Evolutionary conservation across 2,888 invertebrate species (phyloP).

Genomic region (Hemicrepidius hirtus): DNA sequence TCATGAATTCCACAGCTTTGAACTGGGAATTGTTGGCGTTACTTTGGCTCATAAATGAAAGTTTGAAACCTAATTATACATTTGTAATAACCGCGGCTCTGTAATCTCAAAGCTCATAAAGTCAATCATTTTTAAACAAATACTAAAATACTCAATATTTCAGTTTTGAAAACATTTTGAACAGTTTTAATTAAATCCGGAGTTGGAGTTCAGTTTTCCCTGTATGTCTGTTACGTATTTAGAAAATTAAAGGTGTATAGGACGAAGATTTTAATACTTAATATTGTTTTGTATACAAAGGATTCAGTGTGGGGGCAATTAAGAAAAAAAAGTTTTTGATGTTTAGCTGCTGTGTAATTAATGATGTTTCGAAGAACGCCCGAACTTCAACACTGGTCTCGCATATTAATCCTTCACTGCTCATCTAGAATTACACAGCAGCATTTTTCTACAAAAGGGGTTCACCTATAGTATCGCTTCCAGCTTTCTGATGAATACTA

Average conservation of each 20-base stretch:
- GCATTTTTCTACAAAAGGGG: neutral
- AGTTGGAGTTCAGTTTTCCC: too few species aligned
- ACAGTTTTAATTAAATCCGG: too few species aligned
- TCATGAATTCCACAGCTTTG: slow-evolving; percentile 22
- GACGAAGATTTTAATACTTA: neutral
- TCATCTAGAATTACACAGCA: neutral
- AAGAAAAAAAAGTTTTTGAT: slow-evolving; percentile 40
- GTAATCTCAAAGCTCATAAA: neutral
- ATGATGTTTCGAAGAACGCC: slow-evolving; percentile 22
- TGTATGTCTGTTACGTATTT: neutral
- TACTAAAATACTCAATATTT: neutral
- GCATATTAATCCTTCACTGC: slow-evolving; percentile 4
- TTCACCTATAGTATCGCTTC: neutral
- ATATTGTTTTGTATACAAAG: slow-evolving; percentile 32
- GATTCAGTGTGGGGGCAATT: slow-evolving; percentile 23
- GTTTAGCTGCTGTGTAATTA: slow-evolving; percentile 24
- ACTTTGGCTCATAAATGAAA: slow-evolving; percentile 24
- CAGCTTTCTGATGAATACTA: neutral
- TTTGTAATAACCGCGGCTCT: slow-evolving; percentile 15
- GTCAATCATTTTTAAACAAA: slow-evolving; percentile 3
- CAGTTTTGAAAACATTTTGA: neutral
- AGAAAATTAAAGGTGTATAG: neutral
- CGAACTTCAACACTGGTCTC: neutral
- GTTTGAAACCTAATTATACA: slow-evolving; percentile 35
- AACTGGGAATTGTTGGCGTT: slow-evolving; percentile 22